Evolutionary conservation across 2,888 invertebrate genomes (phyloP).

Genomic region (Brenthis daphne): DNA sequence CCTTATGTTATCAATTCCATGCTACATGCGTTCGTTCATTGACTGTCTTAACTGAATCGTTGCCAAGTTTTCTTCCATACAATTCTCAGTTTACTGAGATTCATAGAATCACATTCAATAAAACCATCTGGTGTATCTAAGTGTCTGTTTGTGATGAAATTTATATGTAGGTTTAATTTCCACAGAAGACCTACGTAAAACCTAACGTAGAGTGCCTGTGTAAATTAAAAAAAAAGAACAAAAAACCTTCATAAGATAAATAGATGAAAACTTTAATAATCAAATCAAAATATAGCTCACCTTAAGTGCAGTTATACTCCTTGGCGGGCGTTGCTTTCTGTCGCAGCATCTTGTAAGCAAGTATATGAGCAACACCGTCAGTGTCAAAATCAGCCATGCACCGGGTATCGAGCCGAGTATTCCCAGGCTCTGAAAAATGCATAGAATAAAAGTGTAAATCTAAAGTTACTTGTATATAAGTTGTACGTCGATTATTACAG

Average conservation of each 20-base stretch:
- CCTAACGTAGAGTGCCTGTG: too few relatives aligned
- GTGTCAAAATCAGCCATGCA: constrained; percentile 94
- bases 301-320: constrained; percentile 93
- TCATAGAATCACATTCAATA: too few relatives aligned
- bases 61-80: constrained; percentile 8
- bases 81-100: not conserved
- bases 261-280: not conserved
- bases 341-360: constrained; percentile 97
- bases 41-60: constrained; percentile 12
- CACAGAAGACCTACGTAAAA: too few relatives aligned
- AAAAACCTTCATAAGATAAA: too few relatives aligned
- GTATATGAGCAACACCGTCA: constrained; percentile 94
- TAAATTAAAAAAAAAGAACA: too few relatives aligned
- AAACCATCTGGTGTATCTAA: too few relatives aligned
- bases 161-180: too few relatives aligned
- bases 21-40: constrained; percentile 6
- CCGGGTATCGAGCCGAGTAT: constrained; percentile 97
- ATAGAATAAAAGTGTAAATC: not conserved
- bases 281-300: constrained; percentile 48
- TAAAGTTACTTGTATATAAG: not conserved
- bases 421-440: constrained; percentile 90
- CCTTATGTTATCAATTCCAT: constrained; percentile 13
- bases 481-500: too few relatives aligned
- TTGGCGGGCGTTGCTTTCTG: constrained; percentile 93
- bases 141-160: not conserved